Evolutionary conservation across 1,140 invertebrate species (phyloP).

Genomic region (Bradysia coprophila): DNA sequence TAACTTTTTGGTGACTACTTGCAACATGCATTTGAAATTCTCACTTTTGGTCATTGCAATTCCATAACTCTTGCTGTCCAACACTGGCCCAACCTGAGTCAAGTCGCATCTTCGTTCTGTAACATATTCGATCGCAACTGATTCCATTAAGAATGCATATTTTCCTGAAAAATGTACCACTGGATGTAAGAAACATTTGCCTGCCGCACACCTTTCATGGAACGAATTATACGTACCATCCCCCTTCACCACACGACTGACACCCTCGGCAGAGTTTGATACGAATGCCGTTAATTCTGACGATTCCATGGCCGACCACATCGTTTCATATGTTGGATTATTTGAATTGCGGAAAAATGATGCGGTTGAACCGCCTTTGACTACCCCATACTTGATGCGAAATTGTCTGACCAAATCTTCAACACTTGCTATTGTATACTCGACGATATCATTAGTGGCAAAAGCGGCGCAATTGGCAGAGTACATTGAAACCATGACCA

Average conservation of each 20-base stretch:
- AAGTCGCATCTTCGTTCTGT: slow-evolving; percentile 74
- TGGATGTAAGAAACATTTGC: too few species aligned
- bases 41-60: slow-evolving; percentile 1
- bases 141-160: slow-evolving; percentile 84
- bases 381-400: slow-evolving; percentile 52
- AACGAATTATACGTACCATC: slow-evolving; percentile 67
- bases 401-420: slow-evolving; percentile 70
- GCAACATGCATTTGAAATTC: not conserved
- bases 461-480: slow-evolving; percentile 80
- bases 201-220: too few species aligned
- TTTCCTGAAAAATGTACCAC: slow-evolving; percentile 51
- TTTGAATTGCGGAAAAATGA: slow-evolving; percentile 71
- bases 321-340: slow-evolving; percentile 69
- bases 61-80: slow-evolving; percentile 26
- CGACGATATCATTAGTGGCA: slow-evolving; percentile 70
- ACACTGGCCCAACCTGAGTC: slow-evolving; percentile 68
- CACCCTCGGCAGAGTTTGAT: slow-evolving; percentile 56
- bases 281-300: slow-evolving; percentile 48
- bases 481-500: slow-evolving; percentile 78
- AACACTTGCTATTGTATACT: slow-evolving; percentile 67
- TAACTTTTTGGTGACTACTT: too few species aligned
- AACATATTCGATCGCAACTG: slow-evolving; percentile 67
- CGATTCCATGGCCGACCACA: slow-evolving; percentile 77
- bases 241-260: slow-evolving; percentile 56
- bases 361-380: slow-evolving; percentile 61